Evolutionary conservation across 2,888 invertebrate genomes (phyloP), one percentile per base, ranked within the genome.

Genomic region (Drosophila greeni): DNA sequence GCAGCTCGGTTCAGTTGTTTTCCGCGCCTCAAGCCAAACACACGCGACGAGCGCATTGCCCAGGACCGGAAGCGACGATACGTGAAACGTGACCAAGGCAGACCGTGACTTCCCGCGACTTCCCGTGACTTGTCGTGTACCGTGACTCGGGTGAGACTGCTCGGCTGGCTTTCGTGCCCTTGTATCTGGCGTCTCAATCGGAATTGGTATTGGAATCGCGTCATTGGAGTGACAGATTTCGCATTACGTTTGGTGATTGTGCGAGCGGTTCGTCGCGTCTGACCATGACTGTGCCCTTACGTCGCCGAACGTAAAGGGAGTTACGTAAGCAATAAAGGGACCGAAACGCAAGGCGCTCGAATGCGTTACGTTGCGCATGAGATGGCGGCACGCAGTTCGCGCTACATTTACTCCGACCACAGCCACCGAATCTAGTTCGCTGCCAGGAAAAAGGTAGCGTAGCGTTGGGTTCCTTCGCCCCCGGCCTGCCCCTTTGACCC

Each of bases 311-410:
- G 60, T 59, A 59, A 54, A 42, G 37, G 23, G 20, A 31, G 23
- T 45, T 49, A 51, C 59, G 60, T 64, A 49, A 43, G 59, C 24
- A 14, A 23, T 23, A 36, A 65, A 49, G n/a, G 65, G 47, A 59
- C 53, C 58, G 18, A 55, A 67, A 69, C 66, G 66, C 61, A 65
- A 64, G 69, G 72, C 81, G 75, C 67, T 74, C 73, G 74, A 73
- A 68, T 76, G 80, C 82, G 73, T 74, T 64, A 71, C 80, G 70
- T 64, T 79, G 66, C 81, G 81, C 83, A 72, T 84, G 81, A 84
- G 75, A 81, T 84, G 83, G 83, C 83, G 77, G 80, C 80, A 80
- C 80, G 84, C 83, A 84, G 74, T 82, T 84, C 84, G 82, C 79
- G 79, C 76, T 80, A 84, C 79, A 80, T 80, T 80, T 82, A 82